These are phyloP conservation scores for Drosophila grimshawi DNA, from an alignment of 1,140 invertebrate genomes.

Conservation along the genomic window DNA sequence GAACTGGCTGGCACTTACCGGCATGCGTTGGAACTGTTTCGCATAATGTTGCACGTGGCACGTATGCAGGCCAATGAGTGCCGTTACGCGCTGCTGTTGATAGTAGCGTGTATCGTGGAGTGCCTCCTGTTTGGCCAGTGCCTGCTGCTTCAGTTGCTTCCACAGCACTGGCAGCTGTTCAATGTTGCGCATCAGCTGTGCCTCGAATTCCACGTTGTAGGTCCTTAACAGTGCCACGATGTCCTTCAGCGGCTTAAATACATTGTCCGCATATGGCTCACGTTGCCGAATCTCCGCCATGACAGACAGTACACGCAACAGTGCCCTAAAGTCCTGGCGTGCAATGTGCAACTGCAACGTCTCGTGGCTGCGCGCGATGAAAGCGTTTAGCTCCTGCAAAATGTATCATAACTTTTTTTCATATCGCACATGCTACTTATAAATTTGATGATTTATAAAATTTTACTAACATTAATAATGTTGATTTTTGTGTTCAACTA, in stretches of 20 bases:
- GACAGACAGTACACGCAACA: constrained; percentile 85
- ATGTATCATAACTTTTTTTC: constrained; percentile 85
- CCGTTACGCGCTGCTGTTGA: constrained; percentile 89
- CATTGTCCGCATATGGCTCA: constrained; percentile 87
- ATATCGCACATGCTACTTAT: constrained; percentile 66
- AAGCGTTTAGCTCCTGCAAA: constrained; percentile 86
- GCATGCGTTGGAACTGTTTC: constrained; percentile 87
- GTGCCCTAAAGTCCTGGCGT: constrained; percentile 87
- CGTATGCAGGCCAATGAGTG: constrained; percentile 90
- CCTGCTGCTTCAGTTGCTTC: constrained; percentile 93
- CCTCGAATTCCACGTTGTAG: constrained; percentile 90
- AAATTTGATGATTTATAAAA: too few relatives aligned
- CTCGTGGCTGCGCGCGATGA: constrained; percentile 86
- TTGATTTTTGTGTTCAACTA: too few relatives aligned
- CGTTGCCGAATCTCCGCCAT: constrained; percentile 87
- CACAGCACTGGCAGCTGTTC: constrained; percentile 94
- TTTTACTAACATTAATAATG: too few relatives aligned
- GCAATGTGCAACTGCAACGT: constrained; percentile 86
- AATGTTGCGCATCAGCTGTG: constrained; percentile 84
- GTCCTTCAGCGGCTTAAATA: constrained; percentile 94
- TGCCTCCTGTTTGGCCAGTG: constrained; percentile 92
- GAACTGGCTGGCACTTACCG: constrained; percentile 75
- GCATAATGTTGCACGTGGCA: constrained; percentile 89
- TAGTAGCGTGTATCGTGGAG: constrained; percentile 89
- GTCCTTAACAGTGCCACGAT: constrained; percentile 90